A percentile compares a stretch with the other conserved stretches of the same genome.
Evolutionary conservation across 1,140 invertebrate species (phyloP).

Genomic region (Drosophila micromelanica): DNA sequence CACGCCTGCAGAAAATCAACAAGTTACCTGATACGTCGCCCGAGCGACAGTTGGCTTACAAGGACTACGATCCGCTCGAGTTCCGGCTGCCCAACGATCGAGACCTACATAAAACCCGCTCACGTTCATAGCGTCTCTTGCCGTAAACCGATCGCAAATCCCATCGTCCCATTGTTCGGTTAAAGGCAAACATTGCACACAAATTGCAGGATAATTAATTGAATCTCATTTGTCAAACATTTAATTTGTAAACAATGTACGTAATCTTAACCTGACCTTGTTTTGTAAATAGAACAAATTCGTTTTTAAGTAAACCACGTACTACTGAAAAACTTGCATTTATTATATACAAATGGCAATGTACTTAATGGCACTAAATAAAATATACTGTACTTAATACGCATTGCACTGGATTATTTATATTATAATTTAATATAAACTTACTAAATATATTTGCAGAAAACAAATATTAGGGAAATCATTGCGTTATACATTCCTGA

Average conservation of each 20-base stretch:
- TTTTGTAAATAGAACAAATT: constrained; percentile 39
- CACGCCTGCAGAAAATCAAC: constrained; percentile 78
- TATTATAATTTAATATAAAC: too few species aligned
- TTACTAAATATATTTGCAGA: too few species aligned
- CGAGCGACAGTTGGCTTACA: constrained; percentile 78
- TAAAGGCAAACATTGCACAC: neutral
- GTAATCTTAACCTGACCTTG: constrained; percentile 38
- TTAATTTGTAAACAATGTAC: constrained; percentile 28
- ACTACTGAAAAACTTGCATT: constrained; percentile 42
- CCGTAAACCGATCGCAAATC: neutral
- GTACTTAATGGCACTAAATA: constrained; percentile 46
- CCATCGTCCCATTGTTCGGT: neutral
- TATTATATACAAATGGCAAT: constrained; percentile 45
- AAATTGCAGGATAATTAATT: constrained; percentile 8
- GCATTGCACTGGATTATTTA: neutral
- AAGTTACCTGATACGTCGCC: constrained; percentile 78
- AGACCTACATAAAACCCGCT: constrained; percentile 43
- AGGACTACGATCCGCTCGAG: constrained; percentile 77
- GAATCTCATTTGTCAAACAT: neutral
- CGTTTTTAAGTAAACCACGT: constrained; percentile 25
- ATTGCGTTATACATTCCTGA: too few species aligned
- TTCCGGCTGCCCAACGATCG: constrained; percentile 57
- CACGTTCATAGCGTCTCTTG: constrained; percentile 53
- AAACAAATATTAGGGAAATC: too few species aligned
- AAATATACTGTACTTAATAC: constrained; percentile 21